Conservation (phyloP, 2,797 vertebrate genomes). For the Scolopax rusticola region DNA sequence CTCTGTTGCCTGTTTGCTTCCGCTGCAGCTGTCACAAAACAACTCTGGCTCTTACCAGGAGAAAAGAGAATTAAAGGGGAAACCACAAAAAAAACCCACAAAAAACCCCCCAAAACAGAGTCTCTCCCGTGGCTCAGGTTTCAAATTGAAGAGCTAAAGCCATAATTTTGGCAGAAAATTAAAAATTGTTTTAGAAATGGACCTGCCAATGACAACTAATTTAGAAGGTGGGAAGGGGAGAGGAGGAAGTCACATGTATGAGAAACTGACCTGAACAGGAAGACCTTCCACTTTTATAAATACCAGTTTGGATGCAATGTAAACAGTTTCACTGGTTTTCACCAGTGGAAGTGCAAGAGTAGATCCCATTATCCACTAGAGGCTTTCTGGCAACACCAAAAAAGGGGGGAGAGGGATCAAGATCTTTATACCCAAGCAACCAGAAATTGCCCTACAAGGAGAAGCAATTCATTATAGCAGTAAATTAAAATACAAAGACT, state of each 20-base stretch:
- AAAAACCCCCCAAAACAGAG: neutral
- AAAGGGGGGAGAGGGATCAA: rapidly evolving
- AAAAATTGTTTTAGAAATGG: neutral
- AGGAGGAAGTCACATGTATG: neutral
- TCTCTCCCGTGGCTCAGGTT: neutral
- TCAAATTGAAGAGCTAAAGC: neutral
- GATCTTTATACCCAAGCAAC: neutral
- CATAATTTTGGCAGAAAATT: neutral
- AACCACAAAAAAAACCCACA: neutral
- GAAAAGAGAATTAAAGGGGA: neutral
- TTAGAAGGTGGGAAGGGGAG: neutral
- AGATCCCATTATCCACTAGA: neutral
- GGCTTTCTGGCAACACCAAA: neutral
- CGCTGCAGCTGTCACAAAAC: conserved; percentile 7
- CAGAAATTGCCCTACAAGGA: neutral
- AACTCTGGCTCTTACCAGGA: neutral
- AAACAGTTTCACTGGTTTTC: neutral
- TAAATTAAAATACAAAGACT: neutral
- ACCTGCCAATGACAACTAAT: neutral
- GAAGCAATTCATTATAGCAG: neutral
- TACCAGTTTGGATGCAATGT: neutral
- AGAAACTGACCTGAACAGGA: neutral
- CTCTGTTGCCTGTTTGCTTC: neutral
- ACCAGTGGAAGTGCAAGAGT: neutral
- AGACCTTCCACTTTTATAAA: neutral